These are phyloP conservation scores for Myathropa florea DNA, from an alignment of 2,888 invertebrate genomes.

Conservation along the genomic window DNA sequence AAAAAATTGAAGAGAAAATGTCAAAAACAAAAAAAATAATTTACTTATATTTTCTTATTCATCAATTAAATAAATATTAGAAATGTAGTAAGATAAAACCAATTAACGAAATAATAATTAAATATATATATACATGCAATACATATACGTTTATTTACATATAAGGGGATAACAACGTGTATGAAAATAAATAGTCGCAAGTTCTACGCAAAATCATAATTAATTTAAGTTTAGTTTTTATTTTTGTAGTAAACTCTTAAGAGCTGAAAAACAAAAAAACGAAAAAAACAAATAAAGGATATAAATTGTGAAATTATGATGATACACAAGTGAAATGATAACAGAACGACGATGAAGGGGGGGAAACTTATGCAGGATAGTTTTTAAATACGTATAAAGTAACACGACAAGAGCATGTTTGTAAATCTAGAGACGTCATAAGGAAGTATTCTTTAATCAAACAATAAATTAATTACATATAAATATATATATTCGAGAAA, in stretches of 20 bases:
- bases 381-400: conserved; percentile 39
- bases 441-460: conserved; percentile 64
- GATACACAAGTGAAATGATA: not conserved
- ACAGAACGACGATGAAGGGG: not conserved
- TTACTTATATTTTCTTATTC: conserved; percentile 68
- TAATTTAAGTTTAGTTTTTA: conserved; percentile 49
- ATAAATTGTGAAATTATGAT: not conserved
- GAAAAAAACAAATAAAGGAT: conserved; percentile 11
- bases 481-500: conserved; percentile 66
- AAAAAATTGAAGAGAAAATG: not conserved
- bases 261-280: conserved; percentile 15
- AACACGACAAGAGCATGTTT: conserved; percentile 14
- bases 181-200: conserved; percentile 19
- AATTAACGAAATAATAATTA: conserved; percentile 28
- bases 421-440: conserved; percentile 38
- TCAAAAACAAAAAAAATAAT: conserved; percentile 25
- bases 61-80: conserved; percentile 41
- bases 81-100: conserved; percentile 34
- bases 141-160: conserved; percentile 5
- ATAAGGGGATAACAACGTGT: conserved; percentile 8
- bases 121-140: conserved; percentile 24
- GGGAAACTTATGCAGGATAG: not conserved
- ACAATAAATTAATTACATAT: conserved; percentile 65
- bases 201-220: conserved; percentile 33
- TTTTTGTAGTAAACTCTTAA: conserved; percentile 55